Evolutionary conservation across 2,113 vertebrate genomes (phyloP).

Genomic region (Murina feae): DNA sequence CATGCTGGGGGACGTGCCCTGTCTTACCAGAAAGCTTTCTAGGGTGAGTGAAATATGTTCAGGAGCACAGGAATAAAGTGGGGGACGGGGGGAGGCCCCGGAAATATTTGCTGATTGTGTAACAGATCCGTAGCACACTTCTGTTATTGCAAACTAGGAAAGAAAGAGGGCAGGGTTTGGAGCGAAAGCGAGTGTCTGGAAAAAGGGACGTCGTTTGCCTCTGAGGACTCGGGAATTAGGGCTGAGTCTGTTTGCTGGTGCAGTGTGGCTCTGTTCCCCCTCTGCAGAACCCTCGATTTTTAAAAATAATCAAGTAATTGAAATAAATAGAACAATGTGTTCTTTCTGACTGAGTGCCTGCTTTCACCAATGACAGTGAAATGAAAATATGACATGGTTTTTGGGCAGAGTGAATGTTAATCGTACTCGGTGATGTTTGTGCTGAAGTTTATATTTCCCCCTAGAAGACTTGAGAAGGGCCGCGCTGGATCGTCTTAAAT

Average conservation of each 20-base stretch:
- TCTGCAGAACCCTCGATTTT: not conserved
- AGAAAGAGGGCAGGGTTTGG: not conserved
- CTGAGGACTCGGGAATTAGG: not conserved
- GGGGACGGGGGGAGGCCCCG: not conserved
- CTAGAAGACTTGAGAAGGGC: not conserved
- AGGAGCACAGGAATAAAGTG: not conserved
- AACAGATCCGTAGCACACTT: not conserved
- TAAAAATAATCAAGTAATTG: not conserved
- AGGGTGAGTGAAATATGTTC: not conserved
- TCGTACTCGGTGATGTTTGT: not conserved
- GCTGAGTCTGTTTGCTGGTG: not conserved
- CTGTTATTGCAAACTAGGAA: not conserved
- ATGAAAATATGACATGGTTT: not conserved
- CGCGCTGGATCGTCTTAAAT: not conserved
- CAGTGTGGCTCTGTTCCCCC: not conserved
- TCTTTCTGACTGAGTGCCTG: not conserved
- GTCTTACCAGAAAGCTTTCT: not conserved
- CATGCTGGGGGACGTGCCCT: not conserved
- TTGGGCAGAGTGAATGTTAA: not conserved
- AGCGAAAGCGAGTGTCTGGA: not conserved
- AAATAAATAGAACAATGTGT: slow-evolving; percentile 11
- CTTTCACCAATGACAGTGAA: not conserved
- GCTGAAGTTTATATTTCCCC: not conserved
- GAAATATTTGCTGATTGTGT: not conserved
- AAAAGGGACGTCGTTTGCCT: not conserved